phyloP scores from a whole-genome alignment of 2,113 vertebrate species.

The Tragelaphus buxtoni region DNA sequence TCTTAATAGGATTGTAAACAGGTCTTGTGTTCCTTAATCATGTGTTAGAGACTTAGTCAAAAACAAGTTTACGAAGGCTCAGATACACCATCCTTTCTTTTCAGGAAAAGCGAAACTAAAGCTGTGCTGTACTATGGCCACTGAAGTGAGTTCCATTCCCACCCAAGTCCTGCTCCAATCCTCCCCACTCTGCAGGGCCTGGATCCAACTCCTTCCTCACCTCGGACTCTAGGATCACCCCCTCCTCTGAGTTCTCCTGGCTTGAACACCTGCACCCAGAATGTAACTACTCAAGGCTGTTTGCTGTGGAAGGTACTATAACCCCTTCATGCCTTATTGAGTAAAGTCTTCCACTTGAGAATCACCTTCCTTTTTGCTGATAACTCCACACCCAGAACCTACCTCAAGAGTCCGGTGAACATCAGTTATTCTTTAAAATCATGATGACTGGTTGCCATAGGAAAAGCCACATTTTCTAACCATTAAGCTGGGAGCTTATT shows the following conservation, averaged over 20 bases:
- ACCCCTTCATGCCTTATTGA: not conserved
- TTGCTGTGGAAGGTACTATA: not conserved
- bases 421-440: not conserved
- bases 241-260: not conserved
- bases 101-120: not conserved
- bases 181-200: not conserved
- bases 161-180: not conserved
- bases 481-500: not conserved
- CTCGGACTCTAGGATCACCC: not conserved
- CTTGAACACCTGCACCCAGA: not conserved
- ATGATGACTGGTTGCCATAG: not conserved
- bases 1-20: constrained; percentile 19
- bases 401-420: not conserved
- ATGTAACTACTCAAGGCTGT: not conserved
- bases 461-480: not conserved
- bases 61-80: not conserved
- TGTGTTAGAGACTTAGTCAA: not conserved
- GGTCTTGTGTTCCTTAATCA: not conserved
- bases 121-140: not conserved
- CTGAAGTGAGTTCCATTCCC: not conserved
- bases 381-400: not conserved
- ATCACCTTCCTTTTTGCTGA: not conserved
- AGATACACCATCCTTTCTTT: not conserved
- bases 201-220: not conserved
- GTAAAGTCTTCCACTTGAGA: not conserved